These are phyloP conservation scores for Archocentrus centrarchus DNA, from an alignment of 2,113 vertebrate species.

Conservation along the genomic window DNA sequence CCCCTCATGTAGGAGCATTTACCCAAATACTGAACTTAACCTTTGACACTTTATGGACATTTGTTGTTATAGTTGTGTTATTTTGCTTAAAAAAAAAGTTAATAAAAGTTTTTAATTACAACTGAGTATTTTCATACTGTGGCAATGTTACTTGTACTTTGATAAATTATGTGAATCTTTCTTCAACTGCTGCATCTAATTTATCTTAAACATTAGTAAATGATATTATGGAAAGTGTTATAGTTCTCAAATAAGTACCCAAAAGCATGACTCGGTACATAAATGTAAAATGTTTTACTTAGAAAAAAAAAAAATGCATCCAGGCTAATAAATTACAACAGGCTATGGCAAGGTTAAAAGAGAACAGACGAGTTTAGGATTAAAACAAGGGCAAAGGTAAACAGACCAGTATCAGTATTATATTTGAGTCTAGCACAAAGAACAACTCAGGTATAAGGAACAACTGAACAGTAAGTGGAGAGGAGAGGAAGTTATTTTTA, in stretches of 20 bases:
- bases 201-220: not conserved
- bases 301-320: not conserved
- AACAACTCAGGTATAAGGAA: not conserved
- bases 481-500: not conserved
- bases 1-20: not conserved
- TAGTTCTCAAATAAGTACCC: accelerated
- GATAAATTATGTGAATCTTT: slow-evolving; percentile 5
- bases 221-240: not conserved
- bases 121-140: not conserved
- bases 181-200: not conserved
- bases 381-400: not conserved
- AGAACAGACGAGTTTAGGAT: not conserved
- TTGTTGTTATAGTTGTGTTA: not conserved
- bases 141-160: not conserved
- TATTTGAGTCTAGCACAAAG: no score
- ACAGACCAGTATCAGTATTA: not conserved
- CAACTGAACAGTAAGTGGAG: not conserved
- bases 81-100: not conserved
- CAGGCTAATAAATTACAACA: not conserved
- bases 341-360: not conserved
- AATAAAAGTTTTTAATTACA: not conserved
- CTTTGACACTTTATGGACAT: not conserved
- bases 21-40: not conserved
- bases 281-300: not conserved
- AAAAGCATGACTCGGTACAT: not conserved